Evolutionary conservation across 2,888 invertebrate genomes (phyloP).

Genomic region (Antitype chi): DNA sequence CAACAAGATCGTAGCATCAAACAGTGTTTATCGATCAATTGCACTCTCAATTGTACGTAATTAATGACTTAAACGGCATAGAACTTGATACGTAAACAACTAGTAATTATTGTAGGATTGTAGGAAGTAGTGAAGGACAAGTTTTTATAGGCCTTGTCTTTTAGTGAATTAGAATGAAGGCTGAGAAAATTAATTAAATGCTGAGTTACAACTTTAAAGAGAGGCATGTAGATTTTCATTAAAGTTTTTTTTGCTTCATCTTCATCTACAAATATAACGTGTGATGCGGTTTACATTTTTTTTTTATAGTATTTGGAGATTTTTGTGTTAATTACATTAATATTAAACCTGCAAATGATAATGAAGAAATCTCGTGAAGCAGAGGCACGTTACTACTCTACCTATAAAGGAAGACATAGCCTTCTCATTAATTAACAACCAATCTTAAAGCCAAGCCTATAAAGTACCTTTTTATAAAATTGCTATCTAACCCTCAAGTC

Average conservation of each 20-base stretch:
- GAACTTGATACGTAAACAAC: conserved; percentile 53
- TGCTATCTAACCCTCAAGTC: neutral
- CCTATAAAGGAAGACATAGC: neutral
- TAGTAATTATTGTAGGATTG: conserved; percentile 58
- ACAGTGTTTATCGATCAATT: conserved; percentile 55
- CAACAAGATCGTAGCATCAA: conserved; percentile 25
- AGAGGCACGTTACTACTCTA: neutral
- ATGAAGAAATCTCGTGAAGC: neutral
- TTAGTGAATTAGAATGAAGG: neutral
- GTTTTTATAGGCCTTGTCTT: conserved; percentile 39
- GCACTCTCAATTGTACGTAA: conserved; percentile 47
- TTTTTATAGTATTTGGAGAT: no score
- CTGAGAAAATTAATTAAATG: conserved; percentile 22
- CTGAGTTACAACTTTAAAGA: neutral
- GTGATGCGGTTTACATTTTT: no score
- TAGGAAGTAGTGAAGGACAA: conserved; percentile 55
- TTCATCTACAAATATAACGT: neutral
- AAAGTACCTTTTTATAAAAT: conserved; percentile 10
- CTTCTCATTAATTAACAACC: neutral
- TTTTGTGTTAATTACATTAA: no score
- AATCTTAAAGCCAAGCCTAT: conserved; percentile 1
- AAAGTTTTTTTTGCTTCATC: neutral
- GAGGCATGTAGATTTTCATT: conserved; percentile 1
- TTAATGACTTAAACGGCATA: conserved; percentile 33
- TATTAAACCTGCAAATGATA: neutral